Evolutionary conservation across 2,888 invertebrate species (phyloP), one percentile per base, ranked within the genome.

Genomic region (Drosophila koepferae): DNA sequence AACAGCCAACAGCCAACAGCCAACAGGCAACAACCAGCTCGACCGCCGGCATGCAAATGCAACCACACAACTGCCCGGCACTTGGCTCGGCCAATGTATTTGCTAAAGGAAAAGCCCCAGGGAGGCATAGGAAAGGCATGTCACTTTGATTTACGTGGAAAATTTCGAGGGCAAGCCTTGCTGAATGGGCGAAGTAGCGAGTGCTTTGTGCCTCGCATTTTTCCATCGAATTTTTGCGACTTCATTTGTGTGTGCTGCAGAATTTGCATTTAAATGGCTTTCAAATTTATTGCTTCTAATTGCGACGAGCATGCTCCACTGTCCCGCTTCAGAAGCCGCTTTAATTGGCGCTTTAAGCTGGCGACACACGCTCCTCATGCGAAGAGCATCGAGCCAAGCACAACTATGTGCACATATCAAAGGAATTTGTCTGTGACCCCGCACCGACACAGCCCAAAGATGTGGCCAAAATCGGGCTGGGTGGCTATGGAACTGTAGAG

Each of bases 71-170:
- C 76, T 66, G 58, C 6, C 56, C 60, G 46, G 48, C 58, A 74
- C 63, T 61, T 69, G 48, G 51, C 34, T 38, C 54, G 55, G 51
- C 40, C 46, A 77, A 76, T 81, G 48, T 67, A 70, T 62, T 58
- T 43, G 44, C 55, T 43, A 18, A 38, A 28, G 18, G 28, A n/a
- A 51, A 34, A 43, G 12, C 23, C 43, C 28, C 12, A 58, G 44
- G 28, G 49, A 23, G 60, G 56, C 62, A 65, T 67, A 71, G 79
- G 72, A 80, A 71, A 53, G 59, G 67, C 72, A 76, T 76, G 87
- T 79, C 89, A 81, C 82, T 82, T 81, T 90, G 90, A 90, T 90
- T 90, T 90, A 89, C 87, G 87, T 82, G 78, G 1, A 49, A 56
- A 31, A 40, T 67, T 41, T 58, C 48, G 41, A 60, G 46, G 44